Conservation (phyloP, 2,888 invertebrate genomes). For the Euphydryas editha region DNA sequence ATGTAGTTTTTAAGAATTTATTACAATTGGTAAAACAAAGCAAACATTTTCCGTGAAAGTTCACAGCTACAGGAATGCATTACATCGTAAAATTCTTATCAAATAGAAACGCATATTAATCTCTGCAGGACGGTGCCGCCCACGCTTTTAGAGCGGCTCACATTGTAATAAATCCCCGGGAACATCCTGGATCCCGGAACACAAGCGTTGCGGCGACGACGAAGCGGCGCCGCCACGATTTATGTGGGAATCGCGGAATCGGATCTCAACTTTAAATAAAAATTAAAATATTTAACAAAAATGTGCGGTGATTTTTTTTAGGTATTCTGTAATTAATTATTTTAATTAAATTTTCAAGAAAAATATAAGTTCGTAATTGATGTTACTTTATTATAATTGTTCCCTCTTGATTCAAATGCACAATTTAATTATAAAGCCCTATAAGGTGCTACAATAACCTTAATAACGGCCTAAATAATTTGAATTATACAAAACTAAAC, state of each 20-base stretch:
- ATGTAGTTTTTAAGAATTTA: neutral
- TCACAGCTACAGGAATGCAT: constrained; percentile 34
- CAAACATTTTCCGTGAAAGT: constrained; percentile 22
- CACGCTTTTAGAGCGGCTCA: constrained; percentile 47
- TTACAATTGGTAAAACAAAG: neutral
- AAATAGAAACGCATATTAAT: constrained; percentile 44
- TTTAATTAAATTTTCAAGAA: no score
- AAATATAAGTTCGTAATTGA: no score
- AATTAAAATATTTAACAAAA: constrained; percentile 19
- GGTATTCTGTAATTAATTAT: no score
- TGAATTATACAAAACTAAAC: no score
- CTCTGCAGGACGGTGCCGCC: constrained; percentile 42
- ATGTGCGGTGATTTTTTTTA: neutral
- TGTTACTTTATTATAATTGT: no score
- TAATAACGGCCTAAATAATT: no score
- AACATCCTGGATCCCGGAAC: constrained; percentile 49
- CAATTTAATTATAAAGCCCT: no score
- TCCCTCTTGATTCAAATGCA: no score
- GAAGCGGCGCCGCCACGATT: constrained; percentile 59
- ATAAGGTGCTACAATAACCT: no score
- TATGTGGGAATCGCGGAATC: constrained; percentile 55
- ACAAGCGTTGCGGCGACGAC: constrained; percentile 55
- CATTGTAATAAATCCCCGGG: constrained; percentile 46
- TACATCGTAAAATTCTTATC: constrained; percentile 39
- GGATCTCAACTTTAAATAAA: constrained; percentile 34